A percentile compares a stretch with the other conserved stretches of the same genome.
phyloP scores from a whole-genome alignment of 2,797 vertebrate species.

The Atherinosoma microstoma region DNA sequence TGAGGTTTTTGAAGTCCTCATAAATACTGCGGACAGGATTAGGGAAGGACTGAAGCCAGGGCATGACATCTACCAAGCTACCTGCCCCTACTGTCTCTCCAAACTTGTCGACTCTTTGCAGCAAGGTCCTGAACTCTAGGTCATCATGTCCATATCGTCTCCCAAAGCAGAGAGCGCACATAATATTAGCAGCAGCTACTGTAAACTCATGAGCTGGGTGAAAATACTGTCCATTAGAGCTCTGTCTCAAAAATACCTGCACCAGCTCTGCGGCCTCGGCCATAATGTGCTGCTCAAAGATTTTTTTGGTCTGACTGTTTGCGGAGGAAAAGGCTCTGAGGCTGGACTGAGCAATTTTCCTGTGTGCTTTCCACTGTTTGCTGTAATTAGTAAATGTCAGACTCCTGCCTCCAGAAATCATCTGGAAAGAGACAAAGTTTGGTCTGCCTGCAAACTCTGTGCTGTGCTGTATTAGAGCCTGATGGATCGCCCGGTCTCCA shows the following conservation, averaged over 20 bases:
- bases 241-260: conserved; percentile 73
- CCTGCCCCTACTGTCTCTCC: conserved; percentile 92
- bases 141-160: conserved; percentile 91
- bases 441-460: conserved; percentile 88
- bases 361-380: conserved; percentile 85
- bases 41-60: conserved; percentile 93
- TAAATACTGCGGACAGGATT: conserved; percentile 89
- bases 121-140: conserved; percentile 88
- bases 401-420: conserved; percentile 88
- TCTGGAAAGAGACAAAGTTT: conserved; percentile 87
- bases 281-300: conserved; percentile 84
- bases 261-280: conserved; percentile 85
- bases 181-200: conserved; percentile 92
- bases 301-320: conserved; percentile 78
- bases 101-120: conserved; percentile 88
- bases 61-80: conserved; percentile 93
- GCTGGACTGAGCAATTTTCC: conserved; percentile 85
- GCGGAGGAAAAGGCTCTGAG: conserved; percentile 85
- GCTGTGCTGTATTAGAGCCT: conserved; percentile 85
- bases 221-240: conserved; percentile 74
- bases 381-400: conserved; percentile 85
- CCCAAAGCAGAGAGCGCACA: conserved; percentile 97
- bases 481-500: conserved; percentile 79
- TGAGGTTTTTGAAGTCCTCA: conserved; percentile 87
- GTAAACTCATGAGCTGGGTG: conserved; percentile 81